Conservation (phyloP, 2,888 invertebrate species). For the Polylopha cassiicola region DNA sequence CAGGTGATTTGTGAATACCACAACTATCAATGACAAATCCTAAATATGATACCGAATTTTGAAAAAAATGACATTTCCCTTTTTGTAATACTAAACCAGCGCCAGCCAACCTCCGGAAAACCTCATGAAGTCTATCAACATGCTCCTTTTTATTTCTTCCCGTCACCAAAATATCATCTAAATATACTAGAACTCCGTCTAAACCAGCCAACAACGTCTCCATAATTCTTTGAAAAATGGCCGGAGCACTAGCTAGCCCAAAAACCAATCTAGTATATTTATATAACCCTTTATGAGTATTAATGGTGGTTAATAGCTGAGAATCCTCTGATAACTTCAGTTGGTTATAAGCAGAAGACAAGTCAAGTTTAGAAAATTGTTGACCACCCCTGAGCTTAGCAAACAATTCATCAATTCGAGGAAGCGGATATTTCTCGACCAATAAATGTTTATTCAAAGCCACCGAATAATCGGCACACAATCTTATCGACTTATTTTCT, state of each 20-base stretch:
- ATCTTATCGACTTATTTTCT: constrained; percentile 4
- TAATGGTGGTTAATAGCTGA: constrained; percentile 2
- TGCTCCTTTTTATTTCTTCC: too few relatives aligned
- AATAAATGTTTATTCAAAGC: constrained; percentile 9
- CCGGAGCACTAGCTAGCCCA: constrained; percentile 10
- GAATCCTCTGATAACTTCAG: not conserved
- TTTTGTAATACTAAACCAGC: too few relatives aligned
- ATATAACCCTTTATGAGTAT: constrained; percentile 9
- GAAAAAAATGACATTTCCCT: too few relatives aligned
- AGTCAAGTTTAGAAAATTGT: too few relatives aligned
- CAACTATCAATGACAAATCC: too few relatives aligned
- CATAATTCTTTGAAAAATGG: constrained; percentile 10
- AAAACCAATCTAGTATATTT: constrained; percentile 6
- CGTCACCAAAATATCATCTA: constrained; percentile 8
- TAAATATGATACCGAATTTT: too few relatives aligned
- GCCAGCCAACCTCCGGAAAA: too few relatives aligned
- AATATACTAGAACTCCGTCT: constrained; percentile 2
- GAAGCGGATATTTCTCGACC: constrained; percentile 2
- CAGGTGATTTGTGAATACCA: too few relatives aligned
- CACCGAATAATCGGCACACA: constrained; percentile 16
- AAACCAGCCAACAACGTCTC: constrained; percentile 2
- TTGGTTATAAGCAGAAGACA: too few relatives aligned
- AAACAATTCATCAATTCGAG: too few relatives aligned
- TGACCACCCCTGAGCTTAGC: too few relatives aligned
- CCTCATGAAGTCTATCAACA: too few relatives aligned